Percentiles rank a stretch among this genome's conserved stretches.
Conservation (phyloP, 2,888 invertebrate genomes). For the Bombylius discolor region DNA sequence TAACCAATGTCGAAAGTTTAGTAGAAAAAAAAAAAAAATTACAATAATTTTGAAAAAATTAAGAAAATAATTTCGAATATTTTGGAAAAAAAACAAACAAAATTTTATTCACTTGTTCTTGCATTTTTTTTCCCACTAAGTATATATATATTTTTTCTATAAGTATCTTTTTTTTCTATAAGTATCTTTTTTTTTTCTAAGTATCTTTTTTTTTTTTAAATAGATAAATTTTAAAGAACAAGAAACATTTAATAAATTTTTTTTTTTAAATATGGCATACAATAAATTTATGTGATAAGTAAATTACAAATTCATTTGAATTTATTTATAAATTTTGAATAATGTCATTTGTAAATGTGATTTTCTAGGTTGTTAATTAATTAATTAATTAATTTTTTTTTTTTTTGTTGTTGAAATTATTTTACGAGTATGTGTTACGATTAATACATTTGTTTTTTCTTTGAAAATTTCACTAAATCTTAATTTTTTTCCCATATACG, state of each 20-base stretch:
- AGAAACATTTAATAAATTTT: not conserved
- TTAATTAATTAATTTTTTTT: too few relatives aligned
- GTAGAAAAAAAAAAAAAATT: not conserved
- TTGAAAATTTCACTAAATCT: not conserved
- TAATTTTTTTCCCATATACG: slow-evolving; percentile 11
- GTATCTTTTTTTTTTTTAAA: not conserved
- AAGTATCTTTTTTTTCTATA: not conserved
- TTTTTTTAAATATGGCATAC: not conserved
- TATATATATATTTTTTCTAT: not conserved
- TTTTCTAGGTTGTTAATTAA: not conserved
- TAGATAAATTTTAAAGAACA: not conserved
- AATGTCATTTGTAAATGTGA: not conserved
- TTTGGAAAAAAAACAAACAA: not conserved
- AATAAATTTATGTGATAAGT: too few relatives aligned
- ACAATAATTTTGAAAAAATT: not conserved
- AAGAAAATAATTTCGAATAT: not conserved
- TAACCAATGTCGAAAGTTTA: slow-evolving; percentile 8
- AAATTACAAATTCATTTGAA: too few relatives aligned
- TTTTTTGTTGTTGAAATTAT: too few relatives aligned
- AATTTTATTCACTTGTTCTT: slow-evolving; percentile 6
- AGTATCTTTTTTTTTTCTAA: not conserved
- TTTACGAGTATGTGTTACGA: too few relatives aligned
- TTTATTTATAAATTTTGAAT: too few relatives aligned
- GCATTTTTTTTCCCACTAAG: not conserved
- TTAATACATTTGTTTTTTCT: not conserved